Conservation (phyloP, 2,797 vertebrate species). For the Coilia nasus region DNA sequence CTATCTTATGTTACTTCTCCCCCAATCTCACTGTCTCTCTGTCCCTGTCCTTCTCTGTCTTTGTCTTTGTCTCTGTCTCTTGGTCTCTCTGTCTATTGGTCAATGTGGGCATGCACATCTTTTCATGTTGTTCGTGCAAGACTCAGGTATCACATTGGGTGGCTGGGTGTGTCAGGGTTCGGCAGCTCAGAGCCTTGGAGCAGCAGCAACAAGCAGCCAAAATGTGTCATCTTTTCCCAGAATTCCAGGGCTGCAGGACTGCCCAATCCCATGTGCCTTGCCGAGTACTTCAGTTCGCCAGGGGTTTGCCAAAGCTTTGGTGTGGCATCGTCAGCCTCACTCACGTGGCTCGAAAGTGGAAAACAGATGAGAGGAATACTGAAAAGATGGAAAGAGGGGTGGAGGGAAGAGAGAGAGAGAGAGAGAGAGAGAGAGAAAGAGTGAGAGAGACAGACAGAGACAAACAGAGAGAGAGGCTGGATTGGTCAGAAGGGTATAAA, state of each 20-base stretch:
- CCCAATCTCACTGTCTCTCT: not conserved
- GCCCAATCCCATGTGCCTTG: constrained; percentile 17
- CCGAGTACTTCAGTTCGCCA: not conserved
- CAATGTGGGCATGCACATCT: not conserved
- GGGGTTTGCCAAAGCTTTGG: not conserved
- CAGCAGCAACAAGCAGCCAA: not conserved
- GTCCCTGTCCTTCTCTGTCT: not conserved
- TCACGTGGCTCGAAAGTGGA: constrained; percentile 25
- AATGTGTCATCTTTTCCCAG: constrained; percentile 13
- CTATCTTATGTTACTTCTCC: too few species aligned
- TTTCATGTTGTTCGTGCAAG: not conserved
- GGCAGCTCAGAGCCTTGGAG: not conserved
- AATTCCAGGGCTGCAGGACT: not conserved
- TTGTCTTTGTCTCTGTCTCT: not conserved
- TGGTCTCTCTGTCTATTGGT: not conserved
- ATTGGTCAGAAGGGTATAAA: not conserved
- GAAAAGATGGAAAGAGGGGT: constrained; percentile 11
- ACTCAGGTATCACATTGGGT: not conserved
- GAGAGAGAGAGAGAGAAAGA: constrained; percentile 8
- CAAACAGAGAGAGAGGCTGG: not conserved
- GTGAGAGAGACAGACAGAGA: not conserved
- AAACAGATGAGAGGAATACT: constrained; percentile 7
- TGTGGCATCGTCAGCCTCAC: constrained; percentile 17
- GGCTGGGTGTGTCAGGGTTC: not conserved
- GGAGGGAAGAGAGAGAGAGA: not conserved